These are phyloP conservation scores for Aphaenogaster rudis DNA, from an alignment of 1,140 invertebrate genomes.

Conservation along the genomic window DNA sequence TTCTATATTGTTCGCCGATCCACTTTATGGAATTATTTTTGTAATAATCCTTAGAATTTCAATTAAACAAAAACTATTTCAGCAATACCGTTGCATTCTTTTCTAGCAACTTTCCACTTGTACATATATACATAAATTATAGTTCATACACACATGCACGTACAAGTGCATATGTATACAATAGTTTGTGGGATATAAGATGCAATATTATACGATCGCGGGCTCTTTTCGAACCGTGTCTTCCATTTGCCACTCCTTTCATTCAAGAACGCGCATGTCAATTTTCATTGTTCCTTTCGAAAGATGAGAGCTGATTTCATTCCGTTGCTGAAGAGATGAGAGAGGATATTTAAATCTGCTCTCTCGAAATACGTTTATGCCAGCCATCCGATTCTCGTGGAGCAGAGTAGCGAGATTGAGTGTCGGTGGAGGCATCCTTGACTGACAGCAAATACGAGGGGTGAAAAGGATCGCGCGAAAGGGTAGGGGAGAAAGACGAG, in stretches of 20 bases:
- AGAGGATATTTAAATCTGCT: conserved; percentile 60
- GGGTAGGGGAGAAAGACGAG: conserved; percentile 55
- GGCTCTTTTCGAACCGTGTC: background rate
- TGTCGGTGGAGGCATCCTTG: conserved; percentile 57
- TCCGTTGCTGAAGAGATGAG: conserved; percentile 4
- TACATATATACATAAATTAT: background rate
- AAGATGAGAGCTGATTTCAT: conserved; percentile 58
- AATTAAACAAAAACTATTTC: conserved; percentile 4
- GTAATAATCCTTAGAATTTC: background rate
- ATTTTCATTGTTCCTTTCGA: conserved; percentile 40
- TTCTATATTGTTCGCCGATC: background rate
- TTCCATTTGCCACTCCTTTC: conserved; percentile 15
- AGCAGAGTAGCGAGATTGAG: conserved; percentile 69
- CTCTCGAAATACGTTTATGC: conserved; percentile 53
- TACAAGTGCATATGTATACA: background rate
- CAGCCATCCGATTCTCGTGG: conserved; percentile 54
- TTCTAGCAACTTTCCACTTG: background rate
- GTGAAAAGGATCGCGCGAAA: conserved; percentile 67
- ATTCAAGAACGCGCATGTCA: conserved; percentile 25
- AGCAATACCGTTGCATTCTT: background rate
- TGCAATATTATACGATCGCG: background rate
- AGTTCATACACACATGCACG: background rate
- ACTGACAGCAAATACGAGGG: conserved; percentile 73
- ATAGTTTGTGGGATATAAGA: conserved; percentile 4
- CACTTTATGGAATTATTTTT: background rate